These are phyloP conservation scores for Pempheris klunzingeri DNA, from an alignment of 2,797 vertebrate genomes.

Conservation along the genomic window DNA sequence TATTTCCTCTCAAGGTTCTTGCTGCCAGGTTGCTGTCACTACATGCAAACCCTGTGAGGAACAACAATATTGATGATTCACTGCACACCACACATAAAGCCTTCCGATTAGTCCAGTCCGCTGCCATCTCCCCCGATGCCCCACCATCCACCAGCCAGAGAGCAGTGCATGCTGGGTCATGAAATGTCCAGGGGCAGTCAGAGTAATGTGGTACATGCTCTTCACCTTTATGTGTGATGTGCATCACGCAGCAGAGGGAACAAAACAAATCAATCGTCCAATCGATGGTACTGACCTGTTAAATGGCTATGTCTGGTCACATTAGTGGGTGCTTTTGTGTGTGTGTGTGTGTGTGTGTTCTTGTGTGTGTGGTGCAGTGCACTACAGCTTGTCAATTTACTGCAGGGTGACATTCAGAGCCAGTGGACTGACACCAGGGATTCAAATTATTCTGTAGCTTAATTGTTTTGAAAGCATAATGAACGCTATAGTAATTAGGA, in stretches of 20 bases:
- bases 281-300: conserved; percentile 61
- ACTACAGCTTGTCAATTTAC: not conserved
- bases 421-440: not conserved
- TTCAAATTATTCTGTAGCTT: conserved; percentile 11
- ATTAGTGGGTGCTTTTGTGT: conserved; percentile 5
- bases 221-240: conserved; percentile 39
- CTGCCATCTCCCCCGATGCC: not conserved
- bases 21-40: conserved; percentile 21
- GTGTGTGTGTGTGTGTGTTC: not conserved
- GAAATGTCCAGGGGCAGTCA: conserved; percentile 43
- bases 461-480: conserved; percentile 23
- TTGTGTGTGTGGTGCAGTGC: not conserved
- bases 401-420: conserved; percentile 38
- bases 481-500: not conserved
- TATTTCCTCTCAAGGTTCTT: conserved; percentile 25
- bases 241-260: conserved; percentile 39
- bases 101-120: conserved; percentile 6
- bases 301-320: conserved; percentile 52
- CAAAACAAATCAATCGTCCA: conserved; percentile 66
- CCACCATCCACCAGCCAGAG: conserved; percentile 27
- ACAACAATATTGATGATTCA: conserved; percentile 39
- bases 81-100: conserved; percentile 22
- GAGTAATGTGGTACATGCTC: conserved; percentile 52
- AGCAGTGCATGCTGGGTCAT: conserved; percentile 53
- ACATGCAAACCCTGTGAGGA: conserved; percentile 35